Evolutionary conservation across 2,797 vertebrate genomes (phyloP), one percentile per base, ranked within the genome.

Genomic region (Pseudochirops corinnae): DNA sequence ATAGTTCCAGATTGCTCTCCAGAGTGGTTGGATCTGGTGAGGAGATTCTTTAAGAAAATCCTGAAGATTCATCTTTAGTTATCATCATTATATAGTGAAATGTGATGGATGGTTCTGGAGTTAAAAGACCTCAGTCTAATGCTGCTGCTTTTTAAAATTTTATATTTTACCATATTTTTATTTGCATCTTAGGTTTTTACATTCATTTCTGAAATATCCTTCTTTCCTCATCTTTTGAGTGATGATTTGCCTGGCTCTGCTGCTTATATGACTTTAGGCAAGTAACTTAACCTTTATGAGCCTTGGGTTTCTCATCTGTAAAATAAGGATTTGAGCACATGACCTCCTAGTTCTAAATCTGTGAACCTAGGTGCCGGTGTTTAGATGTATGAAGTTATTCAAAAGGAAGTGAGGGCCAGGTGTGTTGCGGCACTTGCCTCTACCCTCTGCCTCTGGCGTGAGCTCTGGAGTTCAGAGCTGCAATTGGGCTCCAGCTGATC

Each of bases 211-310:
- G 31, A 67, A 67, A n/a, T 67, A n/a, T 33, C 60, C 60, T 67
- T 67, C 60, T 67, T 67, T 9, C 31, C 60, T 67, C 60, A n/a
- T 67, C 12, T 67, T 33, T 33, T 2, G 13, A 33, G 31, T n/a
- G 31, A n/a, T 67, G 4, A n/a, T 33, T 67, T 31, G 55, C 56
- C 33, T 62, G 0, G 13, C 0, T 93, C 87, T 94, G 92, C 96
- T 96, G 56, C 29, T 24, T 55, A 1, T 91, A 55, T 92, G 74
- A 74, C 3, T 28, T 93, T 95, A 62, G 67, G 95, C 29, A 93
- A 39, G 96, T 94, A 21, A 91, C 93, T 92, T 95, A 94, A 91
- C 31, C 21, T 93, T 96, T 90, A 94, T 33, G 91, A 52, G 90
- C 21, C 94, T 92, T 46, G 55, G 74, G 93, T 98, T 93, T 67